phyloP scores from a whole-genome alignment of 2,797 vertebrate species.

The Serranus cabrilla region DNA sequence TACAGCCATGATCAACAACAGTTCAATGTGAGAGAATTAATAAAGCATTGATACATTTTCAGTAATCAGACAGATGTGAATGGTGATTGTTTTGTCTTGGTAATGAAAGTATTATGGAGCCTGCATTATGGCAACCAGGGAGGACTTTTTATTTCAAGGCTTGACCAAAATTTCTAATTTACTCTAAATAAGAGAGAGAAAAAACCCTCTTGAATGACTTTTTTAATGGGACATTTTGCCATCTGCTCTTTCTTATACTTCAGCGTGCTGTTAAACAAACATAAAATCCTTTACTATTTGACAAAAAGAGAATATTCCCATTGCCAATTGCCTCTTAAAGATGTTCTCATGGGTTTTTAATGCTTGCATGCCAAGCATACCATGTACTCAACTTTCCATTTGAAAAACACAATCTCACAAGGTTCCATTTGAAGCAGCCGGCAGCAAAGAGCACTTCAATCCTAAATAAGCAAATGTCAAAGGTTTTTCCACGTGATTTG shows the following conservation, averaged over 20 bases:
- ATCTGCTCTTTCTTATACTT: slow-evolving; percentile 8
- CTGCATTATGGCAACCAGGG: not conserved
- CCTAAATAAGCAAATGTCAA: slow-evolving; percentile 34
- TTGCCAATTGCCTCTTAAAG: not conserved
- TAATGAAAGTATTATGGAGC: slow-evolving; percentile 17
- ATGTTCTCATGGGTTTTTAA: not conserved
- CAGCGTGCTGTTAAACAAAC: not conserved
- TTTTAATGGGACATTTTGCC: not conserved
- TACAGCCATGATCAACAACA: slow-evolving; percentile 40
- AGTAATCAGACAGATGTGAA: slow-evolving; percentile 64
- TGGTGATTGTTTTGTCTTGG: slow-evolving; percentile 63
- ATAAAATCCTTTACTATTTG: not conserved
- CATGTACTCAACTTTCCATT: not conserved
- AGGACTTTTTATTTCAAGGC: slow-evolving; percentile 1
- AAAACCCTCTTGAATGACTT: not conserved
- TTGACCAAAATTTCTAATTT: not conserved
- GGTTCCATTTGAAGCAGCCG: slow-evolving; percentile 8
- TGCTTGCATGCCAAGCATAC: not conserved
- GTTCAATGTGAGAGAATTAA: slow-evolving; percentile 61
- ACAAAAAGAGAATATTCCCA: not conserved
- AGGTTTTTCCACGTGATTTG: slow-evolving; percentile 19
- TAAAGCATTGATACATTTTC: slow-evolving; percentile 73
- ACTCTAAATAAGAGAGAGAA: not conserved
- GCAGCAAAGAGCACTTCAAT: slow-evolving; percentile 16
- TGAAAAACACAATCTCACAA: slow-evolving; percentile 22